phyloP scores from a whole-genome alignment of 2,113 vertebrate genomes.

The Cyanoliseus patagonus region DNA sequence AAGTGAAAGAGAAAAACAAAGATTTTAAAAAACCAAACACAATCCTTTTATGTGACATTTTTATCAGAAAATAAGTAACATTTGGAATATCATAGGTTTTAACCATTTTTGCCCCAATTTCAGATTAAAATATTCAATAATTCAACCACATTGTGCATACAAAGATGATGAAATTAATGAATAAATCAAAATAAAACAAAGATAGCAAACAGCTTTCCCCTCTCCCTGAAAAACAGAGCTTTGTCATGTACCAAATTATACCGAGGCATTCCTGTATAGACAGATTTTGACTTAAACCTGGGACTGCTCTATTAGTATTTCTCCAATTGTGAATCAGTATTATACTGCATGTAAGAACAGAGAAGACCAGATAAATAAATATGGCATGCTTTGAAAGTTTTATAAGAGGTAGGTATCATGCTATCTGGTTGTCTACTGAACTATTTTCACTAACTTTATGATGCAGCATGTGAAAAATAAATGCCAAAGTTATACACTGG shows the following conservation, averaged over 20 bases:
- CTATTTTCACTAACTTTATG: background rate
- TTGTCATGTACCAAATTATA: background rate
- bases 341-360: background rate
- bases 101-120: background rate
- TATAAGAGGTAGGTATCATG: background rate
- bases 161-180: background rate
- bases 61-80: background rate
- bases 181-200: background rate
- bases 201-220: background rate
- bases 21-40: background rate
- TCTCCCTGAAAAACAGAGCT: background rate
- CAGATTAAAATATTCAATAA: background rate
- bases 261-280: background rate
- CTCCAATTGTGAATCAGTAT: background rate
- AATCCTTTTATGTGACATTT: background rate
- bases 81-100: background rate
- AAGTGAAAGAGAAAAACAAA: background rate
- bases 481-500: background rate
- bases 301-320: background rate
- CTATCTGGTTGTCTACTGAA: background rate
- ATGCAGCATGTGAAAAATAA: background rate
- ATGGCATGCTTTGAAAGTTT: background rate
- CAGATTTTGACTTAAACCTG: background rate
- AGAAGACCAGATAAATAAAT: background rate
- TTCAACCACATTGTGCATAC: background rate